Evolutionary conservation across 2,113 vertebrate species (phyloP), one percentile per base, ranked within the genome.

Genomic region (Pseudopipra pipra): DNA sequence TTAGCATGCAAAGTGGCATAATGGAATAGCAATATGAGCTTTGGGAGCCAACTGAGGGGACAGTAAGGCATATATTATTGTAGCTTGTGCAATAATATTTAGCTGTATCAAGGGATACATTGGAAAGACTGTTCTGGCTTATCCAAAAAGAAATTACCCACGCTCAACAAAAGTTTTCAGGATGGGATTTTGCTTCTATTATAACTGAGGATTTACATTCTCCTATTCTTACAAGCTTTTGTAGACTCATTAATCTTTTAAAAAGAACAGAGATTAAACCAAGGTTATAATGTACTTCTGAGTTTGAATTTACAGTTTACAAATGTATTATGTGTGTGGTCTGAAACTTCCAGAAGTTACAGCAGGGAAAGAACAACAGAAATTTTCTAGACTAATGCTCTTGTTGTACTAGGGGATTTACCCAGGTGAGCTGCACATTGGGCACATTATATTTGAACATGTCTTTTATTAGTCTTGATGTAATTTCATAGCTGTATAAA

Each of bases 1-100:
- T 91, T 96, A 94, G 87, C 62, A 87, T 95, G 85, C 63, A 43
- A 68, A 94, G 67, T 86, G 31, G 66, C 52, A 67, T 18, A 77
- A 17, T 47, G 11, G 79, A 92, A 77, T 75, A 70, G 77, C 52
- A 74, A 4, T 85, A 49, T 82, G 65, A 92, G 59, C 81, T 47
- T 73, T 6, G 10, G 78, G 70, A 91, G 65, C 31, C 62, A 85
- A 28, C 37, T 43, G 44, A 84, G 65, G 81, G 78, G 67, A 87
- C 46, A 74, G 59, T 74, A 79, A 55, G 12, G 21, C 78, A 93
- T 82, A 63, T 49, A 59, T 93, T 91, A 87, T 81, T 74, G 68
- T 70, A 77, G 39, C 59, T 51, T 67, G 22, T 81, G 78, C 39
- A 44, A 17, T 91, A 91, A 85, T 83, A 46, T 73, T 91, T 35